Percentiles rank a stretch among this genome's conserved stretches.
These are phyloP conservation scores for Drosophila melanica DNA, from an alignment of 1,140 invertebrate species.

Conservation along the genomic window DNA sequence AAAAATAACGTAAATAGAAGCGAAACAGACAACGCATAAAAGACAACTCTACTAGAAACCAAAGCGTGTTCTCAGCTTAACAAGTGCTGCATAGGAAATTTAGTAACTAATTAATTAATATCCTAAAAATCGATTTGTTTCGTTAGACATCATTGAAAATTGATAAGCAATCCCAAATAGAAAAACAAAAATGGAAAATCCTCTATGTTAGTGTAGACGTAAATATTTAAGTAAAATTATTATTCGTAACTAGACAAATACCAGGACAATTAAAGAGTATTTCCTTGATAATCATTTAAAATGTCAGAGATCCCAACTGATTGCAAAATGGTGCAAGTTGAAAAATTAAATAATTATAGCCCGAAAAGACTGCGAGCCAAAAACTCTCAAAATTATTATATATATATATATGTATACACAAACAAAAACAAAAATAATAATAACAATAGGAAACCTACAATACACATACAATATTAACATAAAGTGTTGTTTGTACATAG, in stretches of 20 bases:
- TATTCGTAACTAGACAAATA: slow-evolving; percentile 63
- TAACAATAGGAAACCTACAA: slow-evolving; percentile 35
- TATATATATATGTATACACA: slow-evolving; percentile 45
- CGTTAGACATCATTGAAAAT: slow-evolving; percentile 42
- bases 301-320: slow-evolving; percentile 48
- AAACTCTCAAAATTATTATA: slow-evolving; percentile 80
- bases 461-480: slow-evolving; percentile 34
- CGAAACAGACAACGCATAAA: slow-evolving; percentile 9
- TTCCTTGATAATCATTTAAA: slow-evolving; percentile 75
- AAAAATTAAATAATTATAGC: slow-evolving; percentile 72
- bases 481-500: slow-evolving; percentile 25
- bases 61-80: slow-evolving; percentile 25
- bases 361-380: slow-evolving; percentile 82
- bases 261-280: slow-evolving; percentile 60
- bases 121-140: neutral
- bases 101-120: slow-evolving; percentile 18
- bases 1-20: neutral
- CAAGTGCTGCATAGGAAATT: slow-evolving; percentile 39
- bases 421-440: neutral
- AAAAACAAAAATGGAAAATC: slow-evolving; percentile 34
- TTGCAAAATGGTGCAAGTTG: slow-evolving; percentile 57
- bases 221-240: slow-evolving; percentile 38
- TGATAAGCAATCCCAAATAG: slow-evolving; percentile 67
- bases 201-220: slow-evolving; percentile 27
- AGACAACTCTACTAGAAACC: neutral